These are phyloP conservation scores for Cordilura impudica DNA, from an alignment of 2,888 invertebrate species.

Conservation along the genomic window DNA sequence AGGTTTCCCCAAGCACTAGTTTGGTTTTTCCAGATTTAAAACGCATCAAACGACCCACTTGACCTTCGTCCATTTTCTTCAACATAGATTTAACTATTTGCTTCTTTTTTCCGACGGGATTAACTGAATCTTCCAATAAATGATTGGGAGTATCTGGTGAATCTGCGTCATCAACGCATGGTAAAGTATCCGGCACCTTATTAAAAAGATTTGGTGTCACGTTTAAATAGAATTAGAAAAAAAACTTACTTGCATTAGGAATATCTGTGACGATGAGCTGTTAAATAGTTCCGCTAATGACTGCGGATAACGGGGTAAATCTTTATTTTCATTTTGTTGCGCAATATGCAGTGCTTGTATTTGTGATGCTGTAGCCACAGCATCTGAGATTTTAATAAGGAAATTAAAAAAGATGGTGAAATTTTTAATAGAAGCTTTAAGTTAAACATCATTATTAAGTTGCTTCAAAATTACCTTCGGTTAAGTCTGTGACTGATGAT, in stretches of 20 bases:
- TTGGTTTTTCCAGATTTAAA: conserved; percentile 81
- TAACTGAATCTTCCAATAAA: neutral
- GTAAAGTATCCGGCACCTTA: conserved; percentile 74
- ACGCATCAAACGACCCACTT: conserved; percentile 80
- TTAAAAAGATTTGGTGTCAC: neutral
- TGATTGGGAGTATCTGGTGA: conserved; percentile 30
- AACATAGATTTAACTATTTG: conserved; percentile 36
- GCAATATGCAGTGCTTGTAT: conserved; percentile 68
- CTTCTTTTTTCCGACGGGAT: conserved; percentile 26
- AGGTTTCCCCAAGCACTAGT: conserved; percentile 80
- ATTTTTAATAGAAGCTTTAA: neutral
- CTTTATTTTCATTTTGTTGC: conserved; percentile 53
- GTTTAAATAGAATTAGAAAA: neutral
- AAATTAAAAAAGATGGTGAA: neutral
- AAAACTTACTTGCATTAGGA: conserved; percentile 73
- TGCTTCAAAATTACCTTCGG: conserved; percentile 40
- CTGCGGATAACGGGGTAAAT: conserved; percentile 69
- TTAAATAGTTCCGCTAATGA: conserved; percentile 71
- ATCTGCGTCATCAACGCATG: conserved; percentile 66
- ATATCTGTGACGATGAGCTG: conserved; percentile 71
- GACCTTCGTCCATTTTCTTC: conserved; percentile 80
- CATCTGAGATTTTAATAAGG: conserved; percentile 21
- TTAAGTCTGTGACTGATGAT: neutral
- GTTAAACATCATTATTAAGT: neutral
- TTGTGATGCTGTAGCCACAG: conserved; percentile 66